Evolutionary conservation across 1,140 invertebrate species (phyloP).

Genomic region (Agrilus planipennis): DNA sequence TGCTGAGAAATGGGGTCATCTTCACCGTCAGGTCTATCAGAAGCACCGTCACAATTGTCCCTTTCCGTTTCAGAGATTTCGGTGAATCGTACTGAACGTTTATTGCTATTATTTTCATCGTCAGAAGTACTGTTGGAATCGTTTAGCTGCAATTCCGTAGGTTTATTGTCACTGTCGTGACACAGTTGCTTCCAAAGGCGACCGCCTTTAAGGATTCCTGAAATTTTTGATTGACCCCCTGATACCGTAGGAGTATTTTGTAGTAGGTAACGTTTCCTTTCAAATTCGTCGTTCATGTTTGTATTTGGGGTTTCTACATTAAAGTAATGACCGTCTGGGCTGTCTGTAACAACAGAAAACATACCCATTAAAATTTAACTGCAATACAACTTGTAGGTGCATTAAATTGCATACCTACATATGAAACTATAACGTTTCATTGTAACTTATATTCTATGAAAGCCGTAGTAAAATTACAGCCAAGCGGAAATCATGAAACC

Average conservation of each 20-base stretch:
- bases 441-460: too few relatives aligned
- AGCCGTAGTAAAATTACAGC: too few relatives aligned
- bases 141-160: constrained; percentile 7
- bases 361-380: neutral
- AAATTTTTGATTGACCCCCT: constrained; percentile 37
- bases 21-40: constrained; percentile 18
- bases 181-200: constrained; percentile 46
- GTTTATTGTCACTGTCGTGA: constrained; percentile 22
- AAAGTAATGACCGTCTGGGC: constrained; percentile 40
- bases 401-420: too few relatives aligned
- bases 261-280: constrained; percentile 5
- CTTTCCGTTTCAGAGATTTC: constrained; percentile 27
- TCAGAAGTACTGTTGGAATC: constrained; percentile 32
- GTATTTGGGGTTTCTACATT: constrained; percentile 58
- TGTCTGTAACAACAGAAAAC: constrained; percentile 8
- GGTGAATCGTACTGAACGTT: constrained; percentile 40
- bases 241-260: constrained; percentile 25
- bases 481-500: too few relatives aligned
- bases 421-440: too few relatives aligned
- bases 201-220: constrained; percentile 49
- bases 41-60: constrained; percentile 23
- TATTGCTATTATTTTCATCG: constrained; percentile 35
- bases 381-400: too few relatives aligned
- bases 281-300: constrained; percentile 44
- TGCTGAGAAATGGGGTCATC: constrained; percentile 13